These are phyloP conservation scores for Melopsittacus undulatus DNA, from an alignment of 2,797 vertebrate species.

Conservation along the genomic window DNA sequence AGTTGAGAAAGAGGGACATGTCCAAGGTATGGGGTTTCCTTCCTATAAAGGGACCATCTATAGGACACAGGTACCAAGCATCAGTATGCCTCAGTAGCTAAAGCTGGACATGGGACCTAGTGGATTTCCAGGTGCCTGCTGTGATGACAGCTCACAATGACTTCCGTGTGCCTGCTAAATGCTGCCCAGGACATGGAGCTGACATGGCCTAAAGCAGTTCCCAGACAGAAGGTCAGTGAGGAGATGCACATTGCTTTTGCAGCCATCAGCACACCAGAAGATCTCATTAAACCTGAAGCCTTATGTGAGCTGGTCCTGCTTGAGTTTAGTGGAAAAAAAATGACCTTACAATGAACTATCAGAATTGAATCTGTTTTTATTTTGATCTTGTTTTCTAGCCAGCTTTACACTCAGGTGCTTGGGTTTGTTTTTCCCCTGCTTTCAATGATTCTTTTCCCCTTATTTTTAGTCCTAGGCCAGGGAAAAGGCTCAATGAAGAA, in stretches of 20 bases:
- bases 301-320: neutral
- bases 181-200: neutral
- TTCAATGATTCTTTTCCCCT: neutral
- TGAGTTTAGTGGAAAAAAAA: neutral
- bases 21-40: neutral
- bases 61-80: neutral
- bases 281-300: neutral
- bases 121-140: neutral
- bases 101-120: rapidly evolving
- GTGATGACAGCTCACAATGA: neutral
- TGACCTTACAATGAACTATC: neutral
- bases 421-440: rapidly evolving
- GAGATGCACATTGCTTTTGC: neutral
- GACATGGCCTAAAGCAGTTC: neutral
- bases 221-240: neutral
- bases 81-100: neutral
- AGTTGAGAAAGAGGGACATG: neutral
- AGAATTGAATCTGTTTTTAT: neutral
- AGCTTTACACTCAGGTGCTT: neutral
- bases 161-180: neutral
- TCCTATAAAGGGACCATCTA: neutral
- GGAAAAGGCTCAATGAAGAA: neutral
- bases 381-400: neutral
- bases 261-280: neutral
- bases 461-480: rapidly evolving